Evolutionary conservation across 30 jellyfish, hydroid and myxozoan genomes (phyloP).

Genomic region (Catostylus mosaicus): DNA sequence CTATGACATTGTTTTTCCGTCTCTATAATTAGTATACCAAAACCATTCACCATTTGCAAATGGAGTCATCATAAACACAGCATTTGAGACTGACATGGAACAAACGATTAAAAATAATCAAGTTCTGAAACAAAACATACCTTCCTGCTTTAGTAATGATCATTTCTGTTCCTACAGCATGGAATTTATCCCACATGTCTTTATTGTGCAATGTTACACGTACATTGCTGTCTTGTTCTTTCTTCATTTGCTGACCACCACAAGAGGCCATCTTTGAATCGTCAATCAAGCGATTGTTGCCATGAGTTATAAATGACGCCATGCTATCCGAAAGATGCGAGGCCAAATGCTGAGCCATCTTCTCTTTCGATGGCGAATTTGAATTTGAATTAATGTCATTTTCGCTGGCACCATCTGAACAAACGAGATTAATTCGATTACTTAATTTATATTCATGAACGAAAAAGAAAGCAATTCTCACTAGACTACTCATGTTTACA

Average conservation of each 20-base stretch:
- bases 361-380: slow-evolving; percentile 71
- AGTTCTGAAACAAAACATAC: slow-evolving; percentile 43
- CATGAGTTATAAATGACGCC: slow-evolving; percentile 66
- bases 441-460: not conserved
- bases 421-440: not conserved
- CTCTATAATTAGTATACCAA: too few relatives aligned
- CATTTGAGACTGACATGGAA: not conserved
- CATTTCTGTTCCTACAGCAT: slow-evolving; percentile 96
- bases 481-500: not conserved
- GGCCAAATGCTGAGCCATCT: slow-evolving; percentile 75
- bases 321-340: slow-evolving; percentile 73
- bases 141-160: slow-evolving; percentile 98
- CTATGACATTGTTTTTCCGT: too few relatives aligned
- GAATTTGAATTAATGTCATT: slow-evolving; percentile 48
- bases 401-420: slow-evolving; percentile 74
- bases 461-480: not conserved
- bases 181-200: slow-evolving; percentile 97
- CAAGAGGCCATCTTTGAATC: slow-evolving; percentile 29
- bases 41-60: too few relatives aligned
- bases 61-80: too few relatives aligned
- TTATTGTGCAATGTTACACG: slow-evolving; percentile 83
- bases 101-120: too few relatives aligned
- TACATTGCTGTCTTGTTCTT: slow-evolving; percentile 70
- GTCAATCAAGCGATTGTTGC: slow-evolving; percentile 41
- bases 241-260: slow-evolving; percentile 58